Evolutionary conservation across 2,797 vertebrate species (phyloP).

Genomic region (Coregonus ussuriensis): DNA sequence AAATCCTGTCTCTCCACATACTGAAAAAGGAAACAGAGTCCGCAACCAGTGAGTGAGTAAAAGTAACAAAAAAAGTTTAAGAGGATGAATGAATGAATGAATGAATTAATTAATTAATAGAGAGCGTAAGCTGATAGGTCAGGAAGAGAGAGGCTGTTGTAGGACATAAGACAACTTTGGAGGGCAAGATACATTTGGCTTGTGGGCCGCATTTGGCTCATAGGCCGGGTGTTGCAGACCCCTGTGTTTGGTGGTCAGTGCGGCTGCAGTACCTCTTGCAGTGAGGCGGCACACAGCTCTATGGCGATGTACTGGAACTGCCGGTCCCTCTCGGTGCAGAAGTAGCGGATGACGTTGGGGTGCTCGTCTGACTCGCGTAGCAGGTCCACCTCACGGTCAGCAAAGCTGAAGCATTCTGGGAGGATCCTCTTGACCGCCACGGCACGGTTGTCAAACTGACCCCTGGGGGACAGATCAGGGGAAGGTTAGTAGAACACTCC

Average conservation of each 20-base stretch:
- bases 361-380: conserved; percentile 95
- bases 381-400: conserved; percentile 92
- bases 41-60: not conserved
- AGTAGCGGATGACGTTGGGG: conserved; percentile 96
- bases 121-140: not conserved
- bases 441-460: conserved; percentile 90
- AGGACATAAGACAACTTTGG: not conserved
- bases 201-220: too few relatives aligned
- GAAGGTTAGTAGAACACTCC: not conserved
- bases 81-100: not conserved
- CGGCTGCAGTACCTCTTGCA: conserved; percentile 85
- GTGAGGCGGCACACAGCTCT: conserved; percentile 89
- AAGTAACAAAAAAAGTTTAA: not conserved
- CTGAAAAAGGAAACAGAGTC: conserved; percentile 65
- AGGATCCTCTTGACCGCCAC: conserved; percentile 98
- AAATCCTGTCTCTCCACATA: conserved; percentile 94
- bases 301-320: conserved; percentile 99
- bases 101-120: not conserved
- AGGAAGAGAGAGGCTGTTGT: not conserved
- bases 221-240: not conserved
- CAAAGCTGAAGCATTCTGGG: conserved; percentile 97
- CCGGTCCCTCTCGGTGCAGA: conserved; percentile 94
- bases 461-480: conserved; percentile 72
- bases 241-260: not conserved
- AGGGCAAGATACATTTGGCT: not conserved